Percentiles rank a stretch among this genome's conserved stretches.
These are phyloP conservation scores for Antrozous pallidus DNA, from an alignment of 2,797 vertebrate genomes.

Conservation along the genomic window DNA sequence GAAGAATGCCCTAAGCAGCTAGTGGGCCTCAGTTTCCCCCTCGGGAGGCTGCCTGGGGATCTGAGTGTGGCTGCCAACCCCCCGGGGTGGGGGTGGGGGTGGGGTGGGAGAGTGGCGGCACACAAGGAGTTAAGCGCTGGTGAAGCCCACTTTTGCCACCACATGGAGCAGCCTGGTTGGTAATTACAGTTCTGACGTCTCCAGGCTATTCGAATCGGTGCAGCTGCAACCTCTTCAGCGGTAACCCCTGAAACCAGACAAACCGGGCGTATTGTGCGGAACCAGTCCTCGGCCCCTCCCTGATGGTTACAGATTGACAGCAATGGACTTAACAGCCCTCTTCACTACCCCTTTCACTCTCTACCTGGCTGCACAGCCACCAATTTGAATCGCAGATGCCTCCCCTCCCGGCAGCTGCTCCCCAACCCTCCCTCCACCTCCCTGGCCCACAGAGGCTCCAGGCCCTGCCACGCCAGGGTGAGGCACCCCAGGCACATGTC, in stretches of 20 bases:
- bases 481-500: conserved; percentile 85
- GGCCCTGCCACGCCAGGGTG: conserved; percentile 85
- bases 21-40: conserved; percentile 18
- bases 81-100: not conserved
- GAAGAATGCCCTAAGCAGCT: not conserved
- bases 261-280: conserved; percentile 94
- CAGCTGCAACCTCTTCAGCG: conserved; percentile 99
- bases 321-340: conserved; percentile 96
- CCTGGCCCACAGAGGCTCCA: conserved; percentile 78
- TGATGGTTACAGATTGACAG: conserved; percentile 98
- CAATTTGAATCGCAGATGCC: conserved; percentile 93
- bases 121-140: conserved; percentile 89
- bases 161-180: conserved; percentile 92
- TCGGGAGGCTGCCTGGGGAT: not conserved
- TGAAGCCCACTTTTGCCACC: conserved; percentile 89
- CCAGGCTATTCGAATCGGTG: conserved; percentile 90
- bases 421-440: conserved; percentile 84
- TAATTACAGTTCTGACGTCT: conserved; percentile 97
- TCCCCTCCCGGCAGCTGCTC: conserved; percentile 90
- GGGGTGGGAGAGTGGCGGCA: conserved; percentile 60
- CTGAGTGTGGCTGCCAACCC: conserved; percentile 35
- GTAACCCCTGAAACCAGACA: conserved; percentile 93
- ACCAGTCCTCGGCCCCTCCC: conserved; percentile 92
- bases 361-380: conserved; percentile 94
- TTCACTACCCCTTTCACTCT: conserved; percentile 92